Evolutionary conservation across 2,113 vertebrate genomes (phyloP), one percentile per base, ranked within the genome.

Genomic region (Irena cyanogastra): DNA sequence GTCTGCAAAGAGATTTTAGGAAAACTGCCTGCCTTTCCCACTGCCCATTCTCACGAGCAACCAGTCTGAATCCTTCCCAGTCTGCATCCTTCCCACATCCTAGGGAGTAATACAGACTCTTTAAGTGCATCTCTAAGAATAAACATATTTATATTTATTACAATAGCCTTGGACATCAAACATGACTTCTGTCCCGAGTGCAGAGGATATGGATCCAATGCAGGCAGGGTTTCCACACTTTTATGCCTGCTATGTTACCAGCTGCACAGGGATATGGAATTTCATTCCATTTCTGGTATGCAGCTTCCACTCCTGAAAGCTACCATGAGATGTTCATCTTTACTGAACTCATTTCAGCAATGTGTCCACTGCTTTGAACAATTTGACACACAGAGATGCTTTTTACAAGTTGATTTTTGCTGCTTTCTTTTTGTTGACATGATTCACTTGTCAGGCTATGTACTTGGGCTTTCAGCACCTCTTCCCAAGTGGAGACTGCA

Each of bases 401-500:
- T 96, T 90, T 85, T 91, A 97, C 84, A 92, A 95, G 95, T 93
- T 83, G 95, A 97, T 96, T 96, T 97, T 90, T 93, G 95, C 95
- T 93, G 95, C 92, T 93, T 94, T 92, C 95, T 86, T 90, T 96
- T 76, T 93, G 96, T 90, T 96, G 95, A 95, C 93, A 94, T 92
- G 96, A 97, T 92, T 97, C 95, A 95, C 94, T 97, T 96, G 96
- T 96, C 95, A 96, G 95, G 53, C 80, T 69, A 89, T 69, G 93
- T 89, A 87, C 88, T 92, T 75, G 65, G 79, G 77, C 71, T 96
- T 96, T 97, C 96, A 93, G 89, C 95, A 2, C 96, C 86, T 94
- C 94, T 93, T 95, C 92, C 94, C 94, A 90, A 90, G 94, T 92
- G 92, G 92, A 95, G 95, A 47, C 81, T 96, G 76, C 94, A 90